These are phyloP conservation scores for Pipa parva DNA, from an alignment of 2,113 vertebrate genomes.

Conservation along the genomic window DNA sequence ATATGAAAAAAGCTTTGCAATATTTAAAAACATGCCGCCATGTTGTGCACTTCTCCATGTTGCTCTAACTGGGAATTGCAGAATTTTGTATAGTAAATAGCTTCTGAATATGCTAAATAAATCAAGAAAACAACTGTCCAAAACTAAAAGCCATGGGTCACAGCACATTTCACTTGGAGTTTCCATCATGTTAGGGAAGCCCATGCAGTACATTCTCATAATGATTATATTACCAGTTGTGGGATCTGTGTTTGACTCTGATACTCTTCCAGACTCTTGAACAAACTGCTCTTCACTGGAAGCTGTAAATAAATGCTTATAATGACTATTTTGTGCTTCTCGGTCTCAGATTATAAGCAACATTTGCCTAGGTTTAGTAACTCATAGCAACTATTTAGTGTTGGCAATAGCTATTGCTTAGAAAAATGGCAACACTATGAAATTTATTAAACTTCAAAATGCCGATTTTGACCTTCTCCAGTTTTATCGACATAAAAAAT, in stretches of 20 bases:
- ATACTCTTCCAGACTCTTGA: conserved; percentile 2
- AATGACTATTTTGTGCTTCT: conserved; percentile 10
- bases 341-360: too few species aligned
- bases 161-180: background rate
- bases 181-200: background rate
- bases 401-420: too few species aligned
- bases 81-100: background rate
- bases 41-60: too few species aligned
- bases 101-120: background rate
- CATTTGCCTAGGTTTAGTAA: too few species aligned
- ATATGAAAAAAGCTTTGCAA: too few species aligned
- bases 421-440: too few species aligned
- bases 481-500: too few species aligned
- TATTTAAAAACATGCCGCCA: background rate
- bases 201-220: background rate
- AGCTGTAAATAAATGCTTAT: conserved; percentile 28
- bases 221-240: conserved; percentile 26
- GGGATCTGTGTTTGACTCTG: conserved; percentile 3
- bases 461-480: too few species aligned
- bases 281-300: conserved; percentile 10
- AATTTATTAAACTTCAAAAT: too few species aligned
- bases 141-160: background rate
- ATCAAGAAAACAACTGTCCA: background rate
- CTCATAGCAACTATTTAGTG: too few species aligned
- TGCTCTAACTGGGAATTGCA: too few species aligned